Conservation (phyloP, 1,140 invertebrate species). For the Zaprionus taronus region DNA sequence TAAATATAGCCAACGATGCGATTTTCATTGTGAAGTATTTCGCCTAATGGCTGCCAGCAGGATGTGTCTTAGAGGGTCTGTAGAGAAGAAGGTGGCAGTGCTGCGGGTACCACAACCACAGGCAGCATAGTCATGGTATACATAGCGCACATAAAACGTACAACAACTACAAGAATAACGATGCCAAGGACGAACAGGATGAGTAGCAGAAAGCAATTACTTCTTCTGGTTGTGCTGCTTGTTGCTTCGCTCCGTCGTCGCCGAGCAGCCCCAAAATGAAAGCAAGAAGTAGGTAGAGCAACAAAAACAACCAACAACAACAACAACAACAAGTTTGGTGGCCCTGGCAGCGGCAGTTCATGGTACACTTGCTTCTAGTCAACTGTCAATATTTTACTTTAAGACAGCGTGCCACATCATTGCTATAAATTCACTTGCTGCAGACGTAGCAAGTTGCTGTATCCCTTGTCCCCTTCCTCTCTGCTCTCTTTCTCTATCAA, state of each 20-base stretch:
- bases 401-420: conserved; percentile 73
- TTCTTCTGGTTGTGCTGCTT: conserved; percentile 60
- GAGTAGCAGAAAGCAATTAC: conserved; percentile 76
- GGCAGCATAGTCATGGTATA: conserved; percentile 55
- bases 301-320: conserved; percentile 48
- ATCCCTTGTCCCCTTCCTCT: background rate
- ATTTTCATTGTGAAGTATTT: conserved; percentile 36
- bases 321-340: conserved; percentile 62
- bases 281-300: conserved; percentile 14
- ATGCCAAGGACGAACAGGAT: conserved; percentile 45
- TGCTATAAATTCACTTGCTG: conserved; percentile 73
- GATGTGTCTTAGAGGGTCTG: conserved; percentile 40
- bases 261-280: conserved; percentile 17
- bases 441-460: background rate
- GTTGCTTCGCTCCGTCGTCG: conserved; percentile 56
- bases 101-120: conserved; percentile 17
- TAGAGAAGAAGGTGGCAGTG: conserved; percentile 13
- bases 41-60: conserved; percentile 51
- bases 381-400: conserved; percentile 80
- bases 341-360: conserved; percentile 70
- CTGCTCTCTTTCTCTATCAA: background rate
- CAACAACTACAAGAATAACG: conserved; percentile 19
- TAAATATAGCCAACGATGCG: conserved; percentile 56
- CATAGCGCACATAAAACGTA: conserved; percentile 29
- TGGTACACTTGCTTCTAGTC: conserved; percentile 72